These are phyloP conservation scores for Calliphora vomitoria DNA, from an alignment of 2,888 invertebrate genomes.

Conservation along the genomic window DNA sequence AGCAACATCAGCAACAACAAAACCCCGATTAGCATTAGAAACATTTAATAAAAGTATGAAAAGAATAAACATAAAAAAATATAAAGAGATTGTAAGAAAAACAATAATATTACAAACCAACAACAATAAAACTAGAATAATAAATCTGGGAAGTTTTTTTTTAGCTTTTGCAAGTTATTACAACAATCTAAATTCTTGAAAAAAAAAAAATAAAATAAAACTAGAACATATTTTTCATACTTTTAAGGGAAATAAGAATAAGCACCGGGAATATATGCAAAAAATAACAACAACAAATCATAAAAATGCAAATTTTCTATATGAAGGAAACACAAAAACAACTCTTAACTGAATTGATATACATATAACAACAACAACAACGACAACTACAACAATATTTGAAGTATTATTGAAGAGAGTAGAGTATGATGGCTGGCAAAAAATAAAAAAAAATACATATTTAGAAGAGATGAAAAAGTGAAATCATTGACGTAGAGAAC, in stretches of 20 bases:
- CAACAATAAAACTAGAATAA: constrained; percentile 35
- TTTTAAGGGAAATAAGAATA: neutral
- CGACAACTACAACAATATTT: neutral
- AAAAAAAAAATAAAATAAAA: constrained; percentile 25
- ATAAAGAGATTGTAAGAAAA: constrained; percentile 15
- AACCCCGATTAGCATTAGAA: constrained; percentile 3
- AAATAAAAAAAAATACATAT: neutral
- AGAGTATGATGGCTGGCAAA: neutral
- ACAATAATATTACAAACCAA: neutral
- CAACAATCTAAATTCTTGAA: constrained; percentile 33
- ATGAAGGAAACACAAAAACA: neutral
- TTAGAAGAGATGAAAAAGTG: neutral
- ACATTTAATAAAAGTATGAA: constrained; percentile 23
- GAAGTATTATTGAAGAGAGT: constrained; percentile 4
- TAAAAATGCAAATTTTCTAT: constrained; percentile 31
- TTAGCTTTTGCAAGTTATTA: constrained; percentile 9
- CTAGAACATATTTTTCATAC: constrained; percentile 42
- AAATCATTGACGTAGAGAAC: neutral
- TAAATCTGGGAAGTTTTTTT: constrained; percentile 22
- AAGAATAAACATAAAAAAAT: constrained; percentile 1
- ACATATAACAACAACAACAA: neutral
- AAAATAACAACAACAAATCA: constrained; percentile 2
- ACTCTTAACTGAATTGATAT: constrained; percentile 23
- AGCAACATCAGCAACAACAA: neutral
- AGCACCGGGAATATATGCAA: neutral